These are phyloP conservation scores for Himalopsyche tibetana DNA, from an alignment of 2,888 invertebrate species.

Conservation along the genomic window DNA sequence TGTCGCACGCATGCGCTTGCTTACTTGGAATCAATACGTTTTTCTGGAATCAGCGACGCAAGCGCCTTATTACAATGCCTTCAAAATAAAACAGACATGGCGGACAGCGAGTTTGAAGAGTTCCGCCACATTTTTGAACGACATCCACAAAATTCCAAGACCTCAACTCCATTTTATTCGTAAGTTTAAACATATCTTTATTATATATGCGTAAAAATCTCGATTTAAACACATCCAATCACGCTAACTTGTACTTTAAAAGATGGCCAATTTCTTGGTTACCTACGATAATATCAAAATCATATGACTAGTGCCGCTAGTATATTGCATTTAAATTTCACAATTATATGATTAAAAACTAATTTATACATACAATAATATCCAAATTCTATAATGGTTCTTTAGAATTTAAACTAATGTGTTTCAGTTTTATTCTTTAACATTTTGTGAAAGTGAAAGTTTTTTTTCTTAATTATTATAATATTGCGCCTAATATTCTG, in stretches of 20 bases:
- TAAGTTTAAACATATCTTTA: constrained; percentile 77
- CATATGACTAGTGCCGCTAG: background rate
- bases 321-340: background rate
- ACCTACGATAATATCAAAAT: background rate
- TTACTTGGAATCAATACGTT: constrained; percentile 11
- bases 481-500: too few species aligned
- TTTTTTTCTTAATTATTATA: too few species aligned
- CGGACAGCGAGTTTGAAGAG: constrained; percentile 95
- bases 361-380: background rate
- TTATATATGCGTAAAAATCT: background rate
- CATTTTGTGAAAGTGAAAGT: too few species aligned
- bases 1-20: constrained; percentile 68
- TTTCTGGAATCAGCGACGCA: constrained; percentile 49
- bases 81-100: constrained; percentile 84
- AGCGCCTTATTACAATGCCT: constrained; percentile 81
- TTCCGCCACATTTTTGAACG: constrained; percentile 91
- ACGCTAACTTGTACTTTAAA: background rate
- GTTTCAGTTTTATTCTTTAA: too few species aligned
- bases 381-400: too few species aligned
- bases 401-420: too few species aligned
- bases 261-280: constrained; percentile 2
- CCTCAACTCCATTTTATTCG: constrained; percentile 92
- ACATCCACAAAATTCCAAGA: constrained; percentile 86
- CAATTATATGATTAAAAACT: background rate
- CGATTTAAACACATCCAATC: background rate